Base-by-base conservation (phyloP, 2,113 vertebrate genomes). In the Cyprinus carpio region DNA sequence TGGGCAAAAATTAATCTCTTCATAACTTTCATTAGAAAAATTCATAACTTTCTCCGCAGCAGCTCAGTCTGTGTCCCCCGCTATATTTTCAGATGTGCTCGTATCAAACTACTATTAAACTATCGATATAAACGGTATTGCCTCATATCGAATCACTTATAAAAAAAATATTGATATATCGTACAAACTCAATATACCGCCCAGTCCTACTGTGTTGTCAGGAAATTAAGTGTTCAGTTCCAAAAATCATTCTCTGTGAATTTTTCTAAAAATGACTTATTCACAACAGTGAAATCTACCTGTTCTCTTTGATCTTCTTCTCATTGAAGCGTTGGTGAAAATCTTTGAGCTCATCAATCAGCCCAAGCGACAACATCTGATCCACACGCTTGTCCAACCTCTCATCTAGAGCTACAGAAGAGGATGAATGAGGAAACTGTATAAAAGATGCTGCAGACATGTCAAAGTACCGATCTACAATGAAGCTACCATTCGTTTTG, bases 301-400 rank as follows among this genome's bases (percentile, higher is more conserved):
- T 92, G 85, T 95, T 93, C 75, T 95, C 92, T 0, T 94, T 94
- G 90, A 97, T 87, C 86, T 93, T 96, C 92, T 96, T 91, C 67
- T 56, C 93, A 90, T 99, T 98, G 93, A 96, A 98, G 84, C 92
- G 92, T n/a, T 84, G 89, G 77, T 99, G 98, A 91, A 99, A 99
- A 84, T 96, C 94, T 84, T 93, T 92, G 80, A 99, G 95, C 91
- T 99, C 98, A 23, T 96, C 93, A 46, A 98, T 91, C 72, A 99
- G 94, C 4, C 98, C 98, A 0, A 93, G 89, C 3, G 96, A 93
- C 88, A 99, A 54, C 98, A 99, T 99, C 67, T 95, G 92, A 67
- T 99, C 97, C 64, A 99, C 97, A 2, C 98, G 93, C 78, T 91
- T 86, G 65, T 97, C 96, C 92, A 99, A 85, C 4, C 96, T 93